Conservation (phyloP, 2,113 vertebrate genomes). For the Meleagris gallopavo region DNA sequence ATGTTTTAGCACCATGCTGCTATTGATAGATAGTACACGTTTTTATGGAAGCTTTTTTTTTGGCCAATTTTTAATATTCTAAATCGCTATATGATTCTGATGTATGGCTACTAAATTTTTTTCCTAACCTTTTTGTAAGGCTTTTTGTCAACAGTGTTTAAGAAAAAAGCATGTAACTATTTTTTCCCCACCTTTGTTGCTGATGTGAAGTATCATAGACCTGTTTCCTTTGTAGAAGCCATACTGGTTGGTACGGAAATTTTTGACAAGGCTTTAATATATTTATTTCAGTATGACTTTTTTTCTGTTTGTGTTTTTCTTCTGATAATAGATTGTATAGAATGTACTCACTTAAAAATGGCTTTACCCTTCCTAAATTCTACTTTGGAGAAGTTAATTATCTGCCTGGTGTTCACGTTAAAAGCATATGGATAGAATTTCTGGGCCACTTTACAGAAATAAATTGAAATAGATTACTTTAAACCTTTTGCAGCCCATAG, state of each 20-base stretch:
- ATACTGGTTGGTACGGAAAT: neutral
- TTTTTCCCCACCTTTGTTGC: neutral
- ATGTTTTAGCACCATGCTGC: neutral
- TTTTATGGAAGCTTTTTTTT: neutral
- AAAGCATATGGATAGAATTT: neutral
- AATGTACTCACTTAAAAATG: neutral
- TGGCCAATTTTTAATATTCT: neutral
- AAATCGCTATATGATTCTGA: neutral
- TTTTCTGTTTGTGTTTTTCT: neutral
- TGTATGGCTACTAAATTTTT: neutral
- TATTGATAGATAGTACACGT: neutral
- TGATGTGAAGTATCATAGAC: neutral
- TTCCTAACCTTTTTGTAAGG: neutral
- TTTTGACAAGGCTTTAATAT: neutral
- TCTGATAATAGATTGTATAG: neutral
- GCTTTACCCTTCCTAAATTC: neutral
- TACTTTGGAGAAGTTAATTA: neutral
- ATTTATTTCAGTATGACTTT: neutral
- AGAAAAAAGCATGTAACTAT: neutral
- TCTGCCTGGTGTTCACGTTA: neutral
- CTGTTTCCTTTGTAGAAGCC: neutral
- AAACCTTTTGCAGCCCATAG: neutral
- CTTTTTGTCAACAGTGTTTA: neutral
- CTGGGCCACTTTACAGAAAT: neutral
- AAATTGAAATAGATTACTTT: neutral